These are phyloP conservation scores for Theonella swinhoei DNA, from an alignment of 37 sponge, comb jelly and placozoan species.

Conservation along the genomic window DNA sequence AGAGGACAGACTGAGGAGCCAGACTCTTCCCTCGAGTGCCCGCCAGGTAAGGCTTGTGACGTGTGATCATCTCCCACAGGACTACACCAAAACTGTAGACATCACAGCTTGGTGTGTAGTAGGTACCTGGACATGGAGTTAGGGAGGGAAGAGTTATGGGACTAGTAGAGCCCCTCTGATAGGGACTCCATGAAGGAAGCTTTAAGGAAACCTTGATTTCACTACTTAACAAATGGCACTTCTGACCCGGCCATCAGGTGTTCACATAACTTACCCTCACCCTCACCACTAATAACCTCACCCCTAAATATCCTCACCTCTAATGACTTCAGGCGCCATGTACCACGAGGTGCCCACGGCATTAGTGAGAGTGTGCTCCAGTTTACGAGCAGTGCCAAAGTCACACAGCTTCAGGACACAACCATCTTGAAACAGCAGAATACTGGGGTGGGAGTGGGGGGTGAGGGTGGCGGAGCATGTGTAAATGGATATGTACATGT, in stretches of 20 bases:
- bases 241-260: too few species aligned
- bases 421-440: slow-evolving; percentile 75
- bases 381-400: slow-evolving; percentile 79
- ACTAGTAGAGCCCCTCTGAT: too few species aligned
- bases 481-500: too few species aligned
- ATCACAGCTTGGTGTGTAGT: not conserved
- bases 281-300: too few species aligned
- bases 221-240: too few species aligned
- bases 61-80: slow-evolving; percentile 80
- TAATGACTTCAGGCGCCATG: slow-evolving; percentile 87
- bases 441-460: slow-evolving; percentile 29
- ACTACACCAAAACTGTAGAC: slow-evolving; percentile 68
- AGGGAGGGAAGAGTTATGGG: not conserved
- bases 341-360: slow-evolving; percentile 73
- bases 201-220: too few species aligned
- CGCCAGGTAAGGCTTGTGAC: slow-evolving; percentile 6
- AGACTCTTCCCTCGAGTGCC: not conserved
- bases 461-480: too few species aligned
- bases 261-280: too few species aligned
- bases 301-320: slow-evolving; percentile 49
- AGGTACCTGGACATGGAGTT: not conserved
- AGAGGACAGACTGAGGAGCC: not conserved
- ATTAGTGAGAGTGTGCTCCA: slow-evolving; percentile 67
- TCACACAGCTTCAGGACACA: slow-evolving; percentile 69
- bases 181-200: too few species aligned